Conservation (phyloP, 2,797 vertebrate genomes). For the Erpetoichthys calabaricus region DNA sequence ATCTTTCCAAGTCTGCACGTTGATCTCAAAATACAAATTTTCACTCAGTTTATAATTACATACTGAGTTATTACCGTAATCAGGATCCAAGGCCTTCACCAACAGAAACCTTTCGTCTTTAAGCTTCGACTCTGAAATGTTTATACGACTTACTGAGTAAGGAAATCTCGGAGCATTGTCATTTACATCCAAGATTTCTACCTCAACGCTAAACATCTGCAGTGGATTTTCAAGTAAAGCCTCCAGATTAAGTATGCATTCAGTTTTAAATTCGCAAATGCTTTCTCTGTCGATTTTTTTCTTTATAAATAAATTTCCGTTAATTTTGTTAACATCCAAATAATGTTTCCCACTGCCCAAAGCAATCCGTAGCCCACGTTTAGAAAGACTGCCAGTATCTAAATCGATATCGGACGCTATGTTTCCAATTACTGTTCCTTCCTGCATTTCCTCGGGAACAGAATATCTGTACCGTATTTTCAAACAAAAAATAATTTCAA, state of each 20-base stretch:
- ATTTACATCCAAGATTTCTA: constrained; percentile 37
- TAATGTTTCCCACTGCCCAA: constrained; percentile 27
- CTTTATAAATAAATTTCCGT: constrained; percentile 31
- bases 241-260: constrained; percentile 38
- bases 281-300: constrained; percentile 35
- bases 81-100: constrained; percentile 38
- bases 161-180: constrained; percentile 33
- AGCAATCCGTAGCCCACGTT: constrained; percentile 12
- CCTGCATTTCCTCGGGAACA: constrained; percentile 12
- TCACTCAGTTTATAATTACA: constrained; percentile 27
- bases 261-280: constrained; percentile 19
- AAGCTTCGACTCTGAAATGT: constrained; percentile 33
- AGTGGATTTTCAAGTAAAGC: constrained; percentile 31
- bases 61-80: constrained; percentile 38
- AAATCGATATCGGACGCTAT: constrained; percentile 9
- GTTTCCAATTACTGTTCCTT: constrained; percentile 12
- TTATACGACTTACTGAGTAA: constrained; percentile 24
- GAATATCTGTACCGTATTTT: constrained; percentile 12
- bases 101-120: constrained; percentile 40
- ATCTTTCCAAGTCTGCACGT: too few relatives aligned
- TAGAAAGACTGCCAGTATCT: constrained; percentile 4
- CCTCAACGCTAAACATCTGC: constrained; percentile 37
- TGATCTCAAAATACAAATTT: constrained; percentile 28
- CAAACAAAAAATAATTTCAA: constrained; percentile 36
- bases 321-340: constrained; percentile 31